Base-by-base conservation (phyloP, 2,113 vertebrate genomes). In the Xiphophorus couchianus region DNA sequence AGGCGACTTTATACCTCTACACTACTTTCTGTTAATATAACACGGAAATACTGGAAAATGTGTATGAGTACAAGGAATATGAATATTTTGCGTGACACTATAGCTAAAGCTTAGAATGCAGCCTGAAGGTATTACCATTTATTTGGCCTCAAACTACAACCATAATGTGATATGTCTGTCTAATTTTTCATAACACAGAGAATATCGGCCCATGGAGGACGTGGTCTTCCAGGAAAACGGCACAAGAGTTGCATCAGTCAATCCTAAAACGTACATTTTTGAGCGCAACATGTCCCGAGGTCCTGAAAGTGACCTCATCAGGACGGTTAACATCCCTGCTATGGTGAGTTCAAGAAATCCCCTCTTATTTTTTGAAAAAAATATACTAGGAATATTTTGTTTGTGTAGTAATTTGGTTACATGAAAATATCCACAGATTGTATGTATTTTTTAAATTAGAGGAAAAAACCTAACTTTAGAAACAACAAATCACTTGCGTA, bases 251-350 rank as follows among this genome's bases (percentile, higher is more conserved):
- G 91, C 96, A 35, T 95, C 97, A 42, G 89, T 97, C 61, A 98
- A 94, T 83, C 95, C 95, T 7, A 98, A 96, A 90, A 96, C 96
- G 0, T 99, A 98, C 4, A 82, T 98, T 29, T 98, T 99, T 84
- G 93, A 96, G 66, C 93, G 63, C 15, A 75, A 95, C 80, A 96
- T 96, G 86, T 99, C 98, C 29, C 87, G 93, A 30, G 97, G 97
- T 73, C 93, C 96, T 58, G 95, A 98, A 66, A 90, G 90, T 44
- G 97, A 99, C 82, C 89, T 95, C 71, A 95, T 99, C 77, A 94
- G 97, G 85, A 98, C 97, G 0, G 22, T 97, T 73, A 98, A 98
- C 92, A 94, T 99, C 84, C 98, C 98, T 80, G 96, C 93, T 9
- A 62, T 99, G 96, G 98, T 99, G 91, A 96, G 96, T 86, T 2